Evolutionary conservation across 2,113 vertebrate genomes (phyloP).

Genomic region (Butorides virescens): DNA sequence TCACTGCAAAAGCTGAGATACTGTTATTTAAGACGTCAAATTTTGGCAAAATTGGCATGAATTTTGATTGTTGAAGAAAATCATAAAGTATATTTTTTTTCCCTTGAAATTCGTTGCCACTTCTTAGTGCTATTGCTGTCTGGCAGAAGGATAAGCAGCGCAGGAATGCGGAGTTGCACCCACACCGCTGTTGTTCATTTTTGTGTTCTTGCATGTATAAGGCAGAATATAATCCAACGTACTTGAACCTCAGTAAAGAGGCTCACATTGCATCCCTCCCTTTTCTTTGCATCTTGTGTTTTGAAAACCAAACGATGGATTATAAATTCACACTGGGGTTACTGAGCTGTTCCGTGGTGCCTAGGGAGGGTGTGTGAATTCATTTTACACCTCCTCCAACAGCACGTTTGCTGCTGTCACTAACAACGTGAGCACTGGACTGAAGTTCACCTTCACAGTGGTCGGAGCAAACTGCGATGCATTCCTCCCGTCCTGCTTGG

Average conservation of each 20-base stretch:
- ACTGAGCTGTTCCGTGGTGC: background rate
- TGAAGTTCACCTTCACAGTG: background rate
- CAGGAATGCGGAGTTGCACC: background rate
- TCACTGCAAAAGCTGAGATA: background rate
- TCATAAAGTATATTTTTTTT: background rate
- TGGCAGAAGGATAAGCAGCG: background rate
- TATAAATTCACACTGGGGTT: background rate
- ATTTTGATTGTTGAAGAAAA: background rate
- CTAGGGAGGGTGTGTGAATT: background rate
- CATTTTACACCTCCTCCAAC: background rate
- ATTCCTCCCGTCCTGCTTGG: too few relatives aligned
- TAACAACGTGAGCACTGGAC: rapidly evolving
- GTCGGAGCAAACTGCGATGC: background rate
- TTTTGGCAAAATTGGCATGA: background rate
- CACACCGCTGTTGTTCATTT: background rate
- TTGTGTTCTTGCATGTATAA: background rate
- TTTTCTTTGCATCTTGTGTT: background rate
- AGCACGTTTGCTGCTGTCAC: background rate
- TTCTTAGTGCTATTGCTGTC: background rate
- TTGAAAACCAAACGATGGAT: background rate
- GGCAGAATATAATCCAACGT: background rate
- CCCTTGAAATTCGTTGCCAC: background rate
- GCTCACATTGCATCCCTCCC: background rate
- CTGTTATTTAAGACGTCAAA: background rate
- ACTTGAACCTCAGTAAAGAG: background rate